Conservation (phyloP, 2,113 vertebrate species). For the Acanthisitta chloris region DNA sequence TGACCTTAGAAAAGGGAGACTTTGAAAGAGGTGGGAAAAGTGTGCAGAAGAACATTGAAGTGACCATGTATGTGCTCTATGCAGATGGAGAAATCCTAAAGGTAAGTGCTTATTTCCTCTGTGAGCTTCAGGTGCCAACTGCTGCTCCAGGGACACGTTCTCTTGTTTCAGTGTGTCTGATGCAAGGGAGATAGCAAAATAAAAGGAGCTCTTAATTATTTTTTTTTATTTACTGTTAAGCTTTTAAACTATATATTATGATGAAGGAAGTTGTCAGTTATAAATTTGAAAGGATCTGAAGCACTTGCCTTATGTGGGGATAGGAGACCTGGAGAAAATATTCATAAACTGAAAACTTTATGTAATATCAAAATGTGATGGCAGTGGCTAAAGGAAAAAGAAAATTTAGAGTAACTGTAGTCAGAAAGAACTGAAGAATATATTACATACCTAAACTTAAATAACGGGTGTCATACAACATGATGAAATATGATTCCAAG, state of each 20-base stretch:
- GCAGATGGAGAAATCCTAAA: slow-evolving; percentile 91
- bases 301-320: background rate
- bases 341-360: background rate
- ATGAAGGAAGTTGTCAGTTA: background rate
- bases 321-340: background rate
- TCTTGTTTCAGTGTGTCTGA: background rate
- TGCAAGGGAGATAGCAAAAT: background rate
- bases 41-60: slow-evolving; percentile 97
- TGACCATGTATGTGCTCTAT: slow-evolving; percentile 91
- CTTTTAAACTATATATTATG: background rate
- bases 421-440: background rate
- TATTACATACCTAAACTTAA: background rate
- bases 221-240: background rate
- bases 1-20: slow-evolving; percentile 92
- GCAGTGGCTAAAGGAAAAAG: background rate
- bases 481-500: background rate
- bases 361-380: background rate
- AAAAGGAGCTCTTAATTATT: background rate
- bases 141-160: background rate
- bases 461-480: background rate
- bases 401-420: background rate
- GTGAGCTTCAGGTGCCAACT: background rate
- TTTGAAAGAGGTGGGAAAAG: slow-evolving; percentile 98
- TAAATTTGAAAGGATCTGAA: background rate
- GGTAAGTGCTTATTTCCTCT: slow-evolving; percentile 43